Conservation (phyloP, 2,888 invertebrate species). For the Dynastes hyllus region DNA sequence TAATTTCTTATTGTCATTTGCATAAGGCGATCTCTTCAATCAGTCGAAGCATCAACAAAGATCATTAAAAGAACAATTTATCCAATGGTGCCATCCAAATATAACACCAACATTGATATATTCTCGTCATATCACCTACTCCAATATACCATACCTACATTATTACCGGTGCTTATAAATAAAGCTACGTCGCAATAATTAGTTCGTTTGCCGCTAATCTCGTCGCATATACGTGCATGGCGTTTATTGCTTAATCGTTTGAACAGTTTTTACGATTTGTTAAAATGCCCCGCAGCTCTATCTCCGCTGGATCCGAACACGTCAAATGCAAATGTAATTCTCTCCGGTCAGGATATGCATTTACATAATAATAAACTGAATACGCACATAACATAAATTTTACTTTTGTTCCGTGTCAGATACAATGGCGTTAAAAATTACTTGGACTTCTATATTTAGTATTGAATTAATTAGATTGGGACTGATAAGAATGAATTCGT, state of each 20-base stretch:
- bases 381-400: constrained; percentile 30
- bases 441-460: constrained; percentile 32
- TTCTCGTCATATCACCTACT: too few relatives aligned
- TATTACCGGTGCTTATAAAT: too few relatives aligned
- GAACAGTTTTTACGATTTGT: constrained; percentile 19
- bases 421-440: constrained; percentile 20
- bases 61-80: too few relatives aligned
- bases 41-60: too few relatives aligned
- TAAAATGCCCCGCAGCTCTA: constrained; percentile 24
- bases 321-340: constrained; percentile 31
- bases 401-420: constrained; percentile 27
- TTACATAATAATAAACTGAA: constrained; percentile 39
- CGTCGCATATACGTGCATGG: background rate
- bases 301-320: constrained; percentile 24
- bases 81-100: too few relatives aligned
- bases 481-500: constrained; percentile 10
- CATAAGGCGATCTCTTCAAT: too few relatives aligned
- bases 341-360: constrained; percentile 26
- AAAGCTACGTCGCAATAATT: too few relatives aligned
- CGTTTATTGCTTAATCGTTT: constrained; percentile 24
- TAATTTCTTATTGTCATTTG: too few relatives aligned
- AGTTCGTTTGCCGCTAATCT: too few relatives aligned
- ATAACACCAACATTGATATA: too few relatives aligned
- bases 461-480: constrained; percentile 32
- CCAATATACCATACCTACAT: too few relatives aligned